phyloP scores from a whole-genome alignment of 2,797 vertebrate genomes.

The Gephyroberyx darwinii region DNA sequence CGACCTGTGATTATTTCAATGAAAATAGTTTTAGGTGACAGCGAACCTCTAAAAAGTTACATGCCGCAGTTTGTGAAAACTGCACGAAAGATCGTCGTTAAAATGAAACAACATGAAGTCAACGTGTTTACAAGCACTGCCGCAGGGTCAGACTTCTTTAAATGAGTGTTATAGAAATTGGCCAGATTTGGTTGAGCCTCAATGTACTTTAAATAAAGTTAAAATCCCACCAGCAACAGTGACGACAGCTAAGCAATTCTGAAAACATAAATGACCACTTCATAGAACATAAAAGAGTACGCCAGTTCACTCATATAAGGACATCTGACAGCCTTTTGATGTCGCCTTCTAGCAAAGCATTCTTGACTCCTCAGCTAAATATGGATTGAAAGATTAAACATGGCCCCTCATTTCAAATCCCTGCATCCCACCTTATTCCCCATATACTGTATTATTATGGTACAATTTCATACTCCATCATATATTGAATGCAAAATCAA shows the following conservation, averaged over 20 bases:
- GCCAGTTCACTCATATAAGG: constrained; percentile 77
- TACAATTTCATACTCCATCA: constrained; percentile 66
- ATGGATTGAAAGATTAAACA: constrained; percentile 86
- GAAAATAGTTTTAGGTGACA: constrained; percentile 30
- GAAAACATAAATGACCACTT: constrained; percentile 72
- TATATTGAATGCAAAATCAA: constrained; percentile 62
- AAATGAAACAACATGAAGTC: constrained; percentile 33
- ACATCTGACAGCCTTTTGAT: constrained; percentile 86
- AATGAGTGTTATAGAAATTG: neutral
- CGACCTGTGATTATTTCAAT: constrained; percentile 47
- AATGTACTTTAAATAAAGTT: constrained; percentile 26
- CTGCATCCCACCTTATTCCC: constrained; percentile 51
- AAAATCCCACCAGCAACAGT: constrained; percentile 22
- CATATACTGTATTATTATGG: constrained; percentile 66
- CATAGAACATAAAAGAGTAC: constrained; percentile 75
- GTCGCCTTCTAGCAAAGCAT: constrained; percentile 77
- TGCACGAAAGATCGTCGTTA: constrained; percentile 2
- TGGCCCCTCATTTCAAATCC: constrained; percentile 62
- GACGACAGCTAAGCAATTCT: constrained; percentile 59
- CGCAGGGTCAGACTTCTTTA: constrained; percentile 4
- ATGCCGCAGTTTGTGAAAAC: neutral
- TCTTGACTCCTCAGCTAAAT: constrained; percentile 82
- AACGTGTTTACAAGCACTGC: neutral
- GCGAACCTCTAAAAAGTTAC: neutral
- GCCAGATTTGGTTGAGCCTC: neutral